A percentile compares a stretch with the other conserved stretches of the same genome.
These are phyloP conservation scores for Drosophila melanogaster DNA, from an alignment of 1,140 invertebrate species.

Conservation along the genomic window Release_6_plus_ISO1_MT NT_033777.3:17552501-17553000, in stretches of 20 bases:
- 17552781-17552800: not conserved
- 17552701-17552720: not conserved
- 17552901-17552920: conserved; percentile 69
- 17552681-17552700: not conserved
- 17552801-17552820: conserved; percentile 20
- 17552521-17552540: too few species aligned
- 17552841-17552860: conserved; percentile 44
- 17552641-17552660: not conserved
- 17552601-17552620: too few species aligned
- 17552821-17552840: conserved; percentile 67
- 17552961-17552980: conserved; percentile 77
- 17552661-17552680: not conserved
- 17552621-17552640: not conserved
- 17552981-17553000: conserved; percentile 48
- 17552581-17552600: too few species aligned
- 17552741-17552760: not conserved
- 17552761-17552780: not conserved
- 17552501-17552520: too few species aligned
- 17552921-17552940: conserved; percentile 82
- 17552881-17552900: conserved; percentile 60
- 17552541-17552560: too few species aligned
- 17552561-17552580: too few species aligned
- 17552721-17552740: not conserved
- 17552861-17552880: conserved; percentile 33
- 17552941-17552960: conserved; percentile 83